Conservation (phyloP, 2,113 vertebrate species). For the Cebidichthys violaceus region DNA sequence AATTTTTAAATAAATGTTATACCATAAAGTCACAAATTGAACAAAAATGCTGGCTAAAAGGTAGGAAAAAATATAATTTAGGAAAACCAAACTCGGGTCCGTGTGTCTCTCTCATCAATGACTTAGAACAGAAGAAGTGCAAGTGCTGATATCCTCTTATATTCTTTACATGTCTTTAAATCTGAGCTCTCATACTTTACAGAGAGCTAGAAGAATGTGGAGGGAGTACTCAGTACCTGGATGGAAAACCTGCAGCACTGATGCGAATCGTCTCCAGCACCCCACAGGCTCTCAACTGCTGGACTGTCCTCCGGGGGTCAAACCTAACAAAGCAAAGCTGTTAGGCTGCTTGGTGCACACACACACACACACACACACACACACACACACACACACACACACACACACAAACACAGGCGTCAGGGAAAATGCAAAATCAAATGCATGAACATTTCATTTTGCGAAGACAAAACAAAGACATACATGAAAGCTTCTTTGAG, state of each 20-base stretch:
- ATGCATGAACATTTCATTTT: not conserved
- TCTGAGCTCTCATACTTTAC: not conserved
- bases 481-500: slow-evolving; percentile 83
- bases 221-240: slow-evolving; percentile 75
- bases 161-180: not conserved
- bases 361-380: not conserved
- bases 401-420: not conserved
- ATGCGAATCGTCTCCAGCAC: slow-evolving; percentile 87
- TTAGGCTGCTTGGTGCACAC: not conserved
- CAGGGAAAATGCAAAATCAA: not conserved
- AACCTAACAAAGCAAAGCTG: slow-evolving; percentile 69
- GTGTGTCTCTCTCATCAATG: not conserved
- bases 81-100: not conserved
- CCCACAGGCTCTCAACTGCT: slow-evolving; percentile 87
- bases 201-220: not conserved
- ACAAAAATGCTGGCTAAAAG: not conserved
- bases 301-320: slow-evolving; percentile 84
- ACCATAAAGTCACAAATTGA: not conserved
- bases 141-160: not conserved
- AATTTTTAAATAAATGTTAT: not conserved
- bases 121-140: not conserved
- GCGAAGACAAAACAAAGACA: slow-evolving; percentile 10
- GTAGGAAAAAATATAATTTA: not conserved
- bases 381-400: not conserved
- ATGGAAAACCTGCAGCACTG: slow-evolving; percentile 86